Evolutionary conservation across 2,113 vertebrate species (phyloP), one percentile per base, ranked within the genome.

Genomic region (Ascaphus truei): DNA sequence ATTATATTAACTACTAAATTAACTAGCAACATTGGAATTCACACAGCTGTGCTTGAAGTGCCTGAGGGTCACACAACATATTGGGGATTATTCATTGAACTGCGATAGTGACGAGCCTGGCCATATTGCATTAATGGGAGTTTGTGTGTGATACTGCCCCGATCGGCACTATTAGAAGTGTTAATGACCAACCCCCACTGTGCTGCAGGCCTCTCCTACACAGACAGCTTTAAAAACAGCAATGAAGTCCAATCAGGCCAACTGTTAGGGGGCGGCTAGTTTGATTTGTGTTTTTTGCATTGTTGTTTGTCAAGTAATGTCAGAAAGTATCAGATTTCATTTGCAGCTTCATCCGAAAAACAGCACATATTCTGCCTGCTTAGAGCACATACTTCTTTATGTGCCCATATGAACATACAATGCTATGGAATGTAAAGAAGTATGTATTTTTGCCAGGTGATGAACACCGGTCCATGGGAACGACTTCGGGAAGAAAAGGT

Each of bases 381-480:
- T 90, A 86, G 96, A 93, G 92, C 84, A 98, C 97, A 97, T 99
- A 99, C 97, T 99, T 99, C 95, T 98, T 98, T 99, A 98, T 98
- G 93, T 98, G 94, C 96, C 97, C 97, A 99, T 98, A 98, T 98
- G 97, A 92, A 97, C 91, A 94, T 98, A 95, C 85, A 93, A 86
- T 94, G 92, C 95, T 99, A 98, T 99, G 97, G 97, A 99, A 99
- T 99, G 97, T 99, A 99, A 99, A 99, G 97, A 99, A 99, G 97
- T 99, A 98, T 98, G 97, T 98, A 98, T 98, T 98, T 94, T 93
- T 92, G 93, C 93, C 87, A 91, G 95, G 96, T 86, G 78, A 57
- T 43, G 76, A 86, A 86, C 90, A 75, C 86, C 90, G 76, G 66
- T 76, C 80, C 76, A 62, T 83, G 72, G 73, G 53, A 76, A 76